Evolutionary conservation across 1,140 invertebrate species (phyloP), one percentile per base, ranked within the genome.

Genomic region (Panulirus ornatus): DNA sequence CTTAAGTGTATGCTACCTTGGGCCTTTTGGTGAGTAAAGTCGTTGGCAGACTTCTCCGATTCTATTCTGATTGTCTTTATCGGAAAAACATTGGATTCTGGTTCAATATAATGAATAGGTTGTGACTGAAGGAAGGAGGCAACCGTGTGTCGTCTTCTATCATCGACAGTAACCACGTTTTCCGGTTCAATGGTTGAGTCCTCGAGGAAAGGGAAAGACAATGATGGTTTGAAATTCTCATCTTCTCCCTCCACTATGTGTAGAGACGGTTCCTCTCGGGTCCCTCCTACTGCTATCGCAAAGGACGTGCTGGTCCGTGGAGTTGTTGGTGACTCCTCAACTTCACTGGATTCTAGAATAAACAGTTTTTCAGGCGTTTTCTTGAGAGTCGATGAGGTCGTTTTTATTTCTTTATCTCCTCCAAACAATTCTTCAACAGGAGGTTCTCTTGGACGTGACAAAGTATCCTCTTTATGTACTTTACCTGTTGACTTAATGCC

Each of bases 171-270:
- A 34, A 58, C 38, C 22, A 30, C 14, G 36, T 73, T 84, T 9
- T 44, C 40, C 8, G 66, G 66, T 51, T 84, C 38, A 38, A 42
- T 79, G 0, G 47, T 73, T 40, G 79, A 38, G 2, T 76, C 40
- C 19, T 73, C 44, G 0, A 76, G 36, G 81, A 89, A 84, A 30
- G 88, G 88, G 9, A 83, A 84, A 54, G 51, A 42, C n/a, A 89
- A 40, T 11, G 88, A 89, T 1, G 88, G 79, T 30, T 19, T 42
- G 44, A 84, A 89, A 63, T 19, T 51, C 2, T 30, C 34, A 30
- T 89, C 88, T 19, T 11, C 71, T 0, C 22, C 38, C 11, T 42
- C 30, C 22, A 73, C 8, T 38, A 66, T 0, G 3, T 30, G 54
- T 0, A 36, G 22, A 47, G 51, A 44, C 11, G 34, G 27, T 0